Conservation (phyloP, 2,797 vertebrate species). For the Bradypodion ventrale region DNA sequence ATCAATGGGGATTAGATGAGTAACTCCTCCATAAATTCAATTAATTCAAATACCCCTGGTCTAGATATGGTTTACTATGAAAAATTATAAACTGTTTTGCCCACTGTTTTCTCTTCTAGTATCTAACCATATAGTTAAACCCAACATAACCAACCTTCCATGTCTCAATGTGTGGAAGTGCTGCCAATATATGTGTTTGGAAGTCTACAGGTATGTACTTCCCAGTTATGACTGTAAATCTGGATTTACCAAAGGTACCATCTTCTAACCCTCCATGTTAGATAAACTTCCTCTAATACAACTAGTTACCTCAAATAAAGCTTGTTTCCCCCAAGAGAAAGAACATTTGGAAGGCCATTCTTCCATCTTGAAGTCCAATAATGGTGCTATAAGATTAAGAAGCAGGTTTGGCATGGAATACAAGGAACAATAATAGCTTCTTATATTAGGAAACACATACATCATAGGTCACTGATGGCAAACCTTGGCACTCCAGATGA, state of each 20-base stretch:
- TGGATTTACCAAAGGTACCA: background rate
- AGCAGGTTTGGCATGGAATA: background rate
- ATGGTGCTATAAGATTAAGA: background rate
- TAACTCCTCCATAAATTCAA: no score
- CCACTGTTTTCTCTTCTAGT: background rate
- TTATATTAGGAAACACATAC: conserved; percentile 16
- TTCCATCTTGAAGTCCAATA: background rate
- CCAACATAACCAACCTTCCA: background rate
- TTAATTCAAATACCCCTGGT: no score
- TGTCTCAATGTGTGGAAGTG: background rate
- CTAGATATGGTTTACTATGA: no score
- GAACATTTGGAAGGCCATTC: conserved; percentile 10
- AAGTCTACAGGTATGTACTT: background rate
- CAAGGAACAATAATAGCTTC: background rate
- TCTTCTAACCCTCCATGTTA: background rate
- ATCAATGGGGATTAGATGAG: no score
- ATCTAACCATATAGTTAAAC: background rate
- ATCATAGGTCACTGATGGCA: no score
- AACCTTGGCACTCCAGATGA: no score
- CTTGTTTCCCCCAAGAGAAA: background rate
- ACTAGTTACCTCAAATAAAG: background rate
- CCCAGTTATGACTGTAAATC: background rate
- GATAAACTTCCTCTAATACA: background rate
- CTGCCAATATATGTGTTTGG: background rate
- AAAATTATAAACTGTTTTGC: no score